phyloP scores from a whole-genome alignment of 2,888 invertebrate species.

The Deladenus siricidicola region DNA sequence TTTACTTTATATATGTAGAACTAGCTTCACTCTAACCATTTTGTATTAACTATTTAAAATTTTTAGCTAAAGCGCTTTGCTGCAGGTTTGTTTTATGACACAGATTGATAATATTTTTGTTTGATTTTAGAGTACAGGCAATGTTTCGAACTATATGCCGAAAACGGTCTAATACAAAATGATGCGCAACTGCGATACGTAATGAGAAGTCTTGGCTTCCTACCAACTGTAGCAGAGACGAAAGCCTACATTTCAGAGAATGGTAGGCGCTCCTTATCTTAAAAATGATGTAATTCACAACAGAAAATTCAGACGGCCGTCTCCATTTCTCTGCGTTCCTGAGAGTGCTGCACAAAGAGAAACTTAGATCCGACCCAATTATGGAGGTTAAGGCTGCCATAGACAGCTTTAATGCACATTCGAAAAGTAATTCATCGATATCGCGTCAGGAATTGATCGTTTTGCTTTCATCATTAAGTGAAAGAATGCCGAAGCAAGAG shows the following conservation, averaged over 20 bases:
- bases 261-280: constrained; percentile 5
- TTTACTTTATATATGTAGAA: not conserved
- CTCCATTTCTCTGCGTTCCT: not conserved
- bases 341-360: not conserved
- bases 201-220: constrained; percentile 19
- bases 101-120: too few relatives aligned
- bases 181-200: constrained; percentile 20
- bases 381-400: not conserved
- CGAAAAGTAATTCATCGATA: not conserved
- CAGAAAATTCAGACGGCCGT: not conserved
- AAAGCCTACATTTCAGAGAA: constrained; percentile 19
- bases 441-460: constrained; percentile 11
- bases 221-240: constrained; percentile 24
- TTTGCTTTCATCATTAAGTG: constrained; percentile 14
- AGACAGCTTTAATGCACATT: not conserved
- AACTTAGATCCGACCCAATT: not conserved
- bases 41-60: too few relatives aligned
- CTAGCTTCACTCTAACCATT: too few relatives aligned
- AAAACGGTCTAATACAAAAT: not conserved
- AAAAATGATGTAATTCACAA: not conserved
- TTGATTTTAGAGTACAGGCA: not conserved
- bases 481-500: constrained; percentile 13
- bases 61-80: too few relatives aligned
- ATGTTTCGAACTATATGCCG: not conserved
- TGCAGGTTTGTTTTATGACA: too few relatives aligned